Base-by-base conservation (phyloP, 2,797 vertebrate species). In the Mormyrops attenuatus region DNA sequence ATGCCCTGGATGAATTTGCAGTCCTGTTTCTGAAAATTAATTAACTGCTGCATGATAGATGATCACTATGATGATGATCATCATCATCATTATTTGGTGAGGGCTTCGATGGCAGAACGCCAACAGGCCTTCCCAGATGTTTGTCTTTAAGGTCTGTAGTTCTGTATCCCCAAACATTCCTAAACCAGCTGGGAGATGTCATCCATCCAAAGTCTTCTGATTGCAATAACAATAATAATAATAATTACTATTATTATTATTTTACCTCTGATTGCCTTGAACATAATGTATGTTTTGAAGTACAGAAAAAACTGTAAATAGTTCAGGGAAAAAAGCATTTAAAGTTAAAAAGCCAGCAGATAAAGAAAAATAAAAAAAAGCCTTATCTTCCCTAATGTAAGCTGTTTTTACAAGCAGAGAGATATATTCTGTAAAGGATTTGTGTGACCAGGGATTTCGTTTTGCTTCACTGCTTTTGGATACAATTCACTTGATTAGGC, bases 1-100 rank as follows among this genome's bases (percentile, higher is more conserved):
- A 91, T 90, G 91, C 93, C 90, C 92, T 92, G 91, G 94, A 93
- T 91, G 91, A 90, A 93, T 89, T 92, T 91, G 89, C 91, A 82
- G 89, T 86, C 91, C 49, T 50, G 22, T 15, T 86, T 30, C 84
- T 52, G n/a, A 44, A 41, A 20, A 30, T 6, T 34, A 80, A 20
- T 44, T 3, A 80, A n/a, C 5, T 20, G 73, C 41, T 1, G 17
- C 41, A n/a, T 80, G 38, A 80, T 20, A 80, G 13, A 41, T 55
- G 1, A 63, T 26, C 22, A 63, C 26, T n/a, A 63, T 63, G 7
- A 63, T 63, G 7, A 22, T 63, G 7, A 63, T 66, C 8, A 9
- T 66, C 26, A 73, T 73, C 30, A 20, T 77, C 38, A 73, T 77
- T 7, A 44, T 80, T 80, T 2, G 11, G 66, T 73, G 13, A 73